Evolutionary conservation across 2,888 invertebrate genomes (phyloP).

Genomic region (Xestia rhomboidea): DNA sequence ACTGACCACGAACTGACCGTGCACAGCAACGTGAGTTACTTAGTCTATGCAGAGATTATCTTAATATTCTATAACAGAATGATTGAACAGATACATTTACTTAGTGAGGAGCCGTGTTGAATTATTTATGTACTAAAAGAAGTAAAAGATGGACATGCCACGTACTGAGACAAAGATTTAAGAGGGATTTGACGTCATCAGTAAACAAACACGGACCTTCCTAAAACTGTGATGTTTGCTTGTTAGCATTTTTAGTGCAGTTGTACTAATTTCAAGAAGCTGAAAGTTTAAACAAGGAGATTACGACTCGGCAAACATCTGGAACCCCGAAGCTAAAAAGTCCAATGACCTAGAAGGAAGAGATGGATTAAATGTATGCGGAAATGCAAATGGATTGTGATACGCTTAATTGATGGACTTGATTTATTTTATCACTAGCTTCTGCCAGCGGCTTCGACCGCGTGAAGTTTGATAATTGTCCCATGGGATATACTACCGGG

Average conservation of each 20-base stretch:
- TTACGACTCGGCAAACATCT: neutral
- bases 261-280: slow-evolving; percentile 19
- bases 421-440: slow-evolving; percentile 3
- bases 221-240: slow-evolving; percentile 19
- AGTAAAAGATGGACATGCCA: slow-evolving; percentile 15
- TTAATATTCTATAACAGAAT: slow-evolving; percentile 45
- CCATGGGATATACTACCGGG: too few species aligned
- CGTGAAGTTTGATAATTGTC: too few species aligned
- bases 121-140: slow-evolving; percentile 42
- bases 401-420: neutral
- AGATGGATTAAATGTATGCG: neutral
- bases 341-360: neutral
- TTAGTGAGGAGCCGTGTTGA: slow-evolving; percentile 34
- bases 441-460: too few species aligned
- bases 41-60: slow-evolving; percentile 36
- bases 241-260: slow-evolving; percentile 35
- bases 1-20: slow-evolving; percentile 6
- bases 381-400: slow-evolving; percentile 23
- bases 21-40: slow-evolving; percentile 39
- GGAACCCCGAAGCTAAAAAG: neutral
- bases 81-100: slow-evolving; percentile 51
- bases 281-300: neutral
- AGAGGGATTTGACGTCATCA: slow-evolving; percentile 24
- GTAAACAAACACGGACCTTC: slow-evolving; percentile 5
- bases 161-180: slow-evolving; percentile 4